Evolutionary conservation across 2,888 invertebrate species (phyloP).

Genomic region (Ectemnius continuus): DNA sequence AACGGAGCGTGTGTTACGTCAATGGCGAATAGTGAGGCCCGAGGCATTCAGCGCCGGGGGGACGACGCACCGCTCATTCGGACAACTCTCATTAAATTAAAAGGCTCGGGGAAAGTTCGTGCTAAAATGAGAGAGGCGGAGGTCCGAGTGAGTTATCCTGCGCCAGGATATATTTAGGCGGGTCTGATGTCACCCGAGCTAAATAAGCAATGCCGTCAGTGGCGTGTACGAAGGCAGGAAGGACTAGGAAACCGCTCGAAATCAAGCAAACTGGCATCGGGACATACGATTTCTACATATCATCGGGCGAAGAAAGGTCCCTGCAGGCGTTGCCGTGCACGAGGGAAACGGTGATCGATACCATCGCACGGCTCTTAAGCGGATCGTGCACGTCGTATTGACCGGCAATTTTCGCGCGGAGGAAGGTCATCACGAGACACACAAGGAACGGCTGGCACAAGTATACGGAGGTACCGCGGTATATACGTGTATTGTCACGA

Average conservation of each 20-base stretch:
- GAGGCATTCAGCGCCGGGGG: too few species aligned
- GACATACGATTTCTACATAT: constrained; percentile 25
- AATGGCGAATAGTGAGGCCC: too few species aligned
- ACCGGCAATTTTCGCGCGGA: constrained; percentile 63
- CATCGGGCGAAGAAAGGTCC: constrained; percentile 29
- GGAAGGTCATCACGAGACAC: constrained; percentile 63
- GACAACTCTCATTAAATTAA: too few species aligned
- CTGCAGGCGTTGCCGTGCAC: constrained; percentile 49
- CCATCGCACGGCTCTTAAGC: constrained; percentile 57
- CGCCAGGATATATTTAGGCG: neutral
- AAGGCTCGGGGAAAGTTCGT: too few species aligned
- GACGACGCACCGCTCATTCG: too few species aligned
- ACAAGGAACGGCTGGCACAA: constrained; percentile 32
- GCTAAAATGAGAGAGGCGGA: too few species aligned
- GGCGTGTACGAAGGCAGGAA: too few species aligned
- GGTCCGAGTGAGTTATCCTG: constrained; percentile 10
- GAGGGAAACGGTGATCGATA: constrained; percentile 57
- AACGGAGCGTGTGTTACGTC: too few species aligned
- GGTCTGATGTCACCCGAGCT: too few species aligned
- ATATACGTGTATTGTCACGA: constrained; percentile 24
- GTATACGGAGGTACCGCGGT: constrained; percentile 31
- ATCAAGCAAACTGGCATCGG: neutral
- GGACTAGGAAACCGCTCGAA: too few species aligned
- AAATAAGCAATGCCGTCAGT: too few species aligned
- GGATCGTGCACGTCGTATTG: constrained; percentile 64